phyloP scores from a whole-genome alignment of 2,113 vertebrate genomes.

The Phylloscopus trochilus region DNA sequence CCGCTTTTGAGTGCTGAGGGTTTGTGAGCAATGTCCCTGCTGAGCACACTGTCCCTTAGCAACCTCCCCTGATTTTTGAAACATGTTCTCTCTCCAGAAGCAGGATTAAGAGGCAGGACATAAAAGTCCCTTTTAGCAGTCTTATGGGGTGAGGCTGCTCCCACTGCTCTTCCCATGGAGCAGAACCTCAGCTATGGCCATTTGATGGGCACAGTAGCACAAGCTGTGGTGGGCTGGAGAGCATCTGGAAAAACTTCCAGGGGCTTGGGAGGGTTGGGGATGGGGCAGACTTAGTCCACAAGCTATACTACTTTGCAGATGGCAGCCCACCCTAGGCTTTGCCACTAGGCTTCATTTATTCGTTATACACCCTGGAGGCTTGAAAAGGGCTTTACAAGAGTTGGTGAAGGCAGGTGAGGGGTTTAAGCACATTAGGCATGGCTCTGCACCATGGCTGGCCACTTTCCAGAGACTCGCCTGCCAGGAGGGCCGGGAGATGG shows the following conservation, averaged over 20 bases:
- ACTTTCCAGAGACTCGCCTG: neutral
- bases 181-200: neutral
- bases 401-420: neutral
- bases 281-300: neutral
- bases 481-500: neutral
- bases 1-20: neutral
- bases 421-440: neutral
- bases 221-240: neutral
- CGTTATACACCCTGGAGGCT: neutral
- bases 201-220: neutral
- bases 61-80: slow-evolving; percentile 14
- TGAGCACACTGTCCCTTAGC: slow-evolving; percentile 22
- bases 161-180: neutral
- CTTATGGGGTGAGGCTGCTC: neutral
- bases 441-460: neutral
- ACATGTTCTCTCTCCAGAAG: rapidly evolving
- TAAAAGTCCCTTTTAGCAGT: neutral
- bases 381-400: neutral
- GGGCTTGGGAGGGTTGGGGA: neutral
- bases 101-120: neutral
- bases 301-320: neutral
- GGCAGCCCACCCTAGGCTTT: neutral
- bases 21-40: neutral
- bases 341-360: neutral
- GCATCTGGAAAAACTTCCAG: neutral